phyloP scores from a whole-genome alignment of 2,797 vertebrate species.

The Sebastes umbrosus region DNA sequence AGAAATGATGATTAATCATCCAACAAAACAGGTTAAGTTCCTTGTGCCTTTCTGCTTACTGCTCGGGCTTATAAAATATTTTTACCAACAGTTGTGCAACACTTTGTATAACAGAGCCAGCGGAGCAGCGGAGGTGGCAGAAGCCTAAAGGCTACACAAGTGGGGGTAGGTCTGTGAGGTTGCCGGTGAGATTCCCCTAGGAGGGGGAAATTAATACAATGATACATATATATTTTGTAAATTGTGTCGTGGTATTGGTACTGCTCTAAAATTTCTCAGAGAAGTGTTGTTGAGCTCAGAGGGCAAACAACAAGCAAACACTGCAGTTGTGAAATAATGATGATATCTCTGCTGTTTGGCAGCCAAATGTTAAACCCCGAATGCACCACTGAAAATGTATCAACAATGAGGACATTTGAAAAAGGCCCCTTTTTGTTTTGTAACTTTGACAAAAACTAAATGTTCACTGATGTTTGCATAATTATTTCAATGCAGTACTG shows the following conservation, averaged over 20 bases:
- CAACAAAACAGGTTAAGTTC: neutral
- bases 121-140: neutral
- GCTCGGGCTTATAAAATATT: slow-evolving; percentile 29
- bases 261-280: neutral
- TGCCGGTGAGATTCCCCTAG: neutral
- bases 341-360: neutral
- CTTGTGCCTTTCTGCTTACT: neutral
- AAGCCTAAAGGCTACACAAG: neutral
- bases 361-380: rapidly evolving
- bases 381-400: neutral
- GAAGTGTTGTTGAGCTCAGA: neutral
- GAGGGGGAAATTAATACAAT: neutral
- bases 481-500: neutral
- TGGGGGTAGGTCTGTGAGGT: neutral
- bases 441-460: neutral
- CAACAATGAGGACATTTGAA: neutral
- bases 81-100: slow-evolving; percentile 39
- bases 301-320: neutral
- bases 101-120: slow-evolving; percentile 38
- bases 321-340: neutral
- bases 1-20: slow-evolving; percentile 33
- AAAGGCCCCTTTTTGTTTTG: neutral
- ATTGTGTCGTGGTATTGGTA: neutral
- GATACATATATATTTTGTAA: neutral
- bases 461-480: neutral